Base-by-base conservation (phyloP, 2,888 invertebrate species). In the Gari tellinella region DNA sequence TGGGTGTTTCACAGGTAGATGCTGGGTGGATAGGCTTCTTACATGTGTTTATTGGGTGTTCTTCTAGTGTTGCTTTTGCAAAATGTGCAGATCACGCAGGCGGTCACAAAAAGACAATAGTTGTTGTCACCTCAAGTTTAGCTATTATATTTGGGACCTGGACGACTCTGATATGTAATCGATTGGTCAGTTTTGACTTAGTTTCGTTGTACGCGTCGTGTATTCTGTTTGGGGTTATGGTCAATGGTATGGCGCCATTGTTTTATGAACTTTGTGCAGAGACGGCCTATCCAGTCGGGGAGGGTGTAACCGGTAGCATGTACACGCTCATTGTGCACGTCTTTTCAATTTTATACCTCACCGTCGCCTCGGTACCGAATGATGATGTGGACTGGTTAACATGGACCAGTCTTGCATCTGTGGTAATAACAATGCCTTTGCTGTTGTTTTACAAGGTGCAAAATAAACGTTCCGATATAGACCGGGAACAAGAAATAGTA, bases 11-110 rank as follows among this genome's bases (percentile, higher is more conserved):
- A 31, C 31, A 31, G 10, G 31, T 31, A 31, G 31, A 31, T 31
- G 31, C 31, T 31, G 43, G 43, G 5, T 43, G 43, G 43, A 43
- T 43, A 17, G 43, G 43, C n/a, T 43, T 43, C 19, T 43, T 43
- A 5, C n/a, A 19, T 43, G 19, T 19, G 19, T 5, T 19, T n/a
- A 43, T 43, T 43, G 43, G 43, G 4, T 43, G 43, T 43, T 19
- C 14, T 43, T 4, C 43, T 17, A 14, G 43, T n/a, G 14, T 43
- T 10, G 31, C 10, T 10, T 31, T 31, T 31, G 31, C 31, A 7
- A 31, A 31, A 31, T 4, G 4, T 10, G 31, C 31, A 10, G 31
- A 31, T 31, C 10, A 31, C 10, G 31, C 31, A 10, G 10, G 31
- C 10, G 5, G 31, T 4, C 10, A 31, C 31, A 31, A 31, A 10